These are phyloP conservation scores for Lithophane leautieri DNA, from an alignment of 2,888 invertebrate species.

Conservation along the genomic window DNA sequence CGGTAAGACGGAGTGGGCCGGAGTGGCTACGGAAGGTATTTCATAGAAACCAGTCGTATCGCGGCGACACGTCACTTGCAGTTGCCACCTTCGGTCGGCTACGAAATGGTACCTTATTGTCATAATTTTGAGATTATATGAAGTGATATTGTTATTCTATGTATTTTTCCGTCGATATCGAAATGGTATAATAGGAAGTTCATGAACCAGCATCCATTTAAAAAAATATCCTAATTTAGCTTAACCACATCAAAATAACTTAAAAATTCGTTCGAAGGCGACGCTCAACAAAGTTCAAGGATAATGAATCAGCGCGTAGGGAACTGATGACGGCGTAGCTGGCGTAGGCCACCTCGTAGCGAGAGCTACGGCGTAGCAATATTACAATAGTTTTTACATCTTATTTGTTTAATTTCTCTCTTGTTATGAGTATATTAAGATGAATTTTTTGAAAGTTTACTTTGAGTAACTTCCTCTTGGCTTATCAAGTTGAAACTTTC, in stretches of 20 bases:
- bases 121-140: not conserved
- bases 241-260: constrained; percentile 5
- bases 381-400: not conserved
- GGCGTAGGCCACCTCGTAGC: constrained; percentile 32
- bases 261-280: not conserved
- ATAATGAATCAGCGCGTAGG: constrained; percentile 39
- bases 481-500: not conserved
- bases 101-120: too few relatives aligned
- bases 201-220: not conserved
- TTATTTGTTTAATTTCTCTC: not conserved
- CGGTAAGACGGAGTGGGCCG: too few relatives aligned
- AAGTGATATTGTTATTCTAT: too few relatives aligned
- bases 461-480: not conserved
- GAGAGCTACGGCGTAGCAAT: constrained; percentile 36
- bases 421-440: not conserved
- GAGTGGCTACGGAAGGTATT: too few relatives aligned
- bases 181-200: not conserved
- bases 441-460: not conserved
- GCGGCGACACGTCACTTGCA: too few relatives aligned
- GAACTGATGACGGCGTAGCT: constrained; percentile 37
- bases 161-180: not conserved
- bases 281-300: constrained; percentile 34
- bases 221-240: not conserved
- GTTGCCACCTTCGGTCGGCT: too few relatives aligned
- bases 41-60: too few relatives aligned